These are phyloP conservation scores for Polyploca ridens DNA, from an alignment of 2,888 invertebrate species.

Conservation along the genomic window DNA sequence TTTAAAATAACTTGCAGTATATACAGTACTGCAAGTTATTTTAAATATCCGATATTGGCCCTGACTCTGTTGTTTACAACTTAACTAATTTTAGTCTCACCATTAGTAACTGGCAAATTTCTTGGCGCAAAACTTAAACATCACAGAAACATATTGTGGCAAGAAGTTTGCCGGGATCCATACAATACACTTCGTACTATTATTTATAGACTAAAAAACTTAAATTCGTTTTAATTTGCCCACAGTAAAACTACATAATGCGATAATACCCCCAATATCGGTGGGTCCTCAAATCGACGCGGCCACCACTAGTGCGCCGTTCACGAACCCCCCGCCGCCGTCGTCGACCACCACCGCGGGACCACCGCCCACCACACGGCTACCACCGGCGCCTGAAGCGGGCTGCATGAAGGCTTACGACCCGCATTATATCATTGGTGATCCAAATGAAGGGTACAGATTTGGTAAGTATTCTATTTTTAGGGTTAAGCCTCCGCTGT, in stretches of 20 bases:
- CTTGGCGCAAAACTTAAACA: too few species aligned
- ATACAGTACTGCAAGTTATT: too few species aligned
- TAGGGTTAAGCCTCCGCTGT: too few species aligned
- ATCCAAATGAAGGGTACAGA: slow-evolving; percentile 83
- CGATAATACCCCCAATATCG: neutral
- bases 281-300: slow-evolving; percentile 18
- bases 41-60: too few species aligned
- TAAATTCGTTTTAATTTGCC: neutral
- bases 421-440: slow-evolving; percentile 75
- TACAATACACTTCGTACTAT: too few species aligned
- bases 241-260: neutral
- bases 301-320: slow-evolving; percentile 21
- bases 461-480: slow-evolving; percentile 79
- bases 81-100: too few species aligned
- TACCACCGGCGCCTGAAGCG: slow-evolving; percentile 70
- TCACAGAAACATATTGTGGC: too few species aligned
- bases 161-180: too few species aligned
- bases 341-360: slow-evolving; percentile 12
- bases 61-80: too few species aligned
- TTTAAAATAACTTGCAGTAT: too few species aligned
- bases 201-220: too few species aligned
- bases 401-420: slow-evolving; percentile 80
- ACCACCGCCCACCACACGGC: slow-evolving; percentile 44
- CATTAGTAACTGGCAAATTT: too few species aligned
- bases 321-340: neutral